phyloP scores from a whole-genome alignment of 2,113 vertebrate species.

The Scomber scombrus region DNA sequence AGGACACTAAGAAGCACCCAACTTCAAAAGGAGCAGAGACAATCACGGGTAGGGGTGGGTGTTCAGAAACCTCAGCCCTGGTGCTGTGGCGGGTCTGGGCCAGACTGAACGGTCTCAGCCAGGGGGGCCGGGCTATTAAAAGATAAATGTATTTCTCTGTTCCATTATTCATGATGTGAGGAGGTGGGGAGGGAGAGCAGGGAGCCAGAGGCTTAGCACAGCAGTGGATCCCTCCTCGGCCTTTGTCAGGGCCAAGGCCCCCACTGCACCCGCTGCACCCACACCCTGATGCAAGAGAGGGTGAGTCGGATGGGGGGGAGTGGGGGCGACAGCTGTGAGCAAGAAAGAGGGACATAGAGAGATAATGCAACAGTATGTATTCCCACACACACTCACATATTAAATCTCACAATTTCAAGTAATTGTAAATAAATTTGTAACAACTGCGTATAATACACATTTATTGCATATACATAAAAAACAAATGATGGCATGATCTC shows the following conservation, averaged over 20 bases:
- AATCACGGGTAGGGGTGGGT: constrained; percentile 75
- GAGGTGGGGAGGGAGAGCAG: constrained; percentile 77
- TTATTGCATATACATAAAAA: neutral
- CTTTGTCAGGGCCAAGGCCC: constrained; percentile 73
- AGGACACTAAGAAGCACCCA: constrained; percentile 85
- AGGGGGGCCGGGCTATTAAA: constrained; percentile 85
- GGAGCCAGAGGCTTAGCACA: constrained; percentile 84
- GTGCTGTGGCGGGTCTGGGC: constrained; percentile 67
- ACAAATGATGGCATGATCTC: too few relatives aligned
- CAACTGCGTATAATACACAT: neutral
- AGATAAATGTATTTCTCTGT: constrained; percentile 88
- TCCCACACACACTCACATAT: constrained; percentile 48
- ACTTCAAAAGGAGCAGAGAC: constrained; percentile 85
- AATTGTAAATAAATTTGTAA: neutral
- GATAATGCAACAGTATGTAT: constrained; percentile 70
- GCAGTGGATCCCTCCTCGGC: constrained; percentile 82
- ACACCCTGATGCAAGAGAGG: constrained; percentile 69
- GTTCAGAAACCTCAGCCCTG: constrained; percentile 71
- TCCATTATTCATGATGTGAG: constrained; percentile 87
- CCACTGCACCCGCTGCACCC: constrained; percentile 75
- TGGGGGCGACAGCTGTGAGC: constrained; percentile 76
- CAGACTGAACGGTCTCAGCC: constrained; percentile 77
- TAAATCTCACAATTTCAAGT: constrained; percentile 3
- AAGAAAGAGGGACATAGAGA: constrained; percentile 60
- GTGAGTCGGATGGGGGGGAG: constrained; percentile 43